Evolutionary conservation across 2,797 vertebrate genomes (phyloP).

Genomic region (Borostomias antarcticus): DNA sequence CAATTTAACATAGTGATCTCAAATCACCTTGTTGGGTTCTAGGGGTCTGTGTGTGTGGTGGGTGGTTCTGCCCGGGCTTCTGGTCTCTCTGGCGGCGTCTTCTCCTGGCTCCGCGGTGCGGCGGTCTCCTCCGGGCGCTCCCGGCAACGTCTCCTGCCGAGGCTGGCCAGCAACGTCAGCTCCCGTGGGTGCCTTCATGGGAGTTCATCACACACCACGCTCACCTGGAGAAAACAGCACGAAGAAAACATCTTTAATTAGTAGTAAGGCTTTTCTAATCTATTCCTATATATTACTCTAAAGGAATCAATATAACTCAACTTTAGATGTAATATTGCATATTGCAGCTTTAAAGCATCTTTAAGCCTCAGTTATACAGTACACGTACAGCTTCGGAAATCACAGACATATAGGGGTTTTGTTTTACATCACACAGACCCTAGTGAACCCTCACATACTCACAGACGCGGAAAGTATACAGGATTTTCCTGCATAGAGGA

Average conservation of each 20-base stretch:
- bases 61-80: slow-evolving; percentile 1
- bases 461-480: too few relatives aligned
- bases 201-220: slow-evolving; percentile 71
- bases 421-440: not conserved
- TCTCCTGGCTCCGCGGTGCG: slow-evolving; percentile 63
- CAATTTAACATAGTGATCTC: not conserved
- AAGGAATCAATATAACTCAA: too few relatives aligned
- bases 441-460: too few relatives aligned
- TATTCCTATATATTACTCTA: too few relatives aligned
- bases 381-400: too few relatives aligned
- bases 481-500: too few relatives aligned
- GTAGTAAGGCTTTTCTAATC: not conserved
- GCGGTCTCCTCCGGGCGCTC: slow-evolving; percentile 41
- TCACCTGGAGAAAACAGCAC: slow-evolving; percentile 52
- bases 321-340: too few relatives aligned
- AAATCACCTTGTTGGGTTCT: slow-evolving; percentile 38
- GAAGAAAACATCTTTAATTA: slow-evolving; percentile 33
- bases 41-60: slow-evolving; percentile 47
- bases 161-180: slow-evolving; percentile 75
- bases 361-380: too few relatives aligned
- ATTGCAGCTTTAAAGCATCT: too few relatives aligned
- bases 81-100: not conserved
- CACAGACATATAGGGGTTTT: too few relatives aligned
- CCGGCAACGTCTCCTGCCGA: slow-evolving; percentile 73
- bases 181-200: slow-evolving; percentile 71